Evolutionary conservation across 2,113 vertebrate species (phyloP).

Genomic region (Oryzias curvinotus): DNA sequence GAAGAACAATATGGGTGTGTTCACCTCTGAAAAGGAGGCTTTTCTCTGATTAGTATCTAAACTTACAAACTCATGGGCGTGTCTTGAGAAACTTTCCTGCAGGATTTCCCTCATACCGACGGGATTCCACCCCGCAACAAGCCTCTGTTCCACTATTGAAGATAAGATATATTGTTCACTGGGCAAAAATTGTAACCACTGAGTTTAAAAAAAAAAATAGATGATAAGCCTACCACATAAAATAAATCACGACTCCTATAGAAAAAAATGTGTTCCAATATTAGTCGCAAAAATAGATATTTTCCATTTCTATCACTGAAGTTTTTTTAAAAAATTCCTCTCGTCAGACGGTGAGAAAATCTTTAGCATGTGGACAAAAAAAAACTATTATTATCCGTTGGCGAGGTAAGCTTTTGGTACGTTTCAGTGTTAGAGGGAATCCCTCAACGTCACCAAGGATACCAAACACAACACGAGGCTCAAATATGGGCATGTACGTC

Average conservation of each 20-base stretch:
- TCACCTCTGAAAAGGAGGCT: conserved; percentile 27
- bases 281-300: conserved; percentile 36
- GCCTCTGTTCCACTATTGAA: background rate
- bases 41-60: conserved; percentile 26
- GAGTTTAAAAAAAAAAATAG: no score
- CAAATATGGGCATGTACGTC: conserved; percentile 97
- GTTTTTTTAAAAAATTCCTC: conserved; percentile 62
- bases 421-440: conserved; percentile 90
- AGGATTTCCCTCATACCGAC: conserved; percentile 59
- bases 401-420: conserved; percentile 69
- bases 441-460: conserved; percentile 98
- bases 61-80: conserved; percentile 56
- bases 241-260: no score
- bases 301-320: conserved; percentile 54
- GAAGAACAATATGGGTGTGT: conserved; percentile 17
- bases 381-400: conserved; percentile 84
- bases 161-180: no score
- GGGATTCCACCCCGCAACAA: conserved; percentile 43
- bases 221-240: no score
- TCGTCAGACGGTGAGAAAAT: conserved; percentile 75
- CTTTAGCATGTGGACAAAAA: conserved; percentile 60
- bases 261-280: conserved; percentile 19
- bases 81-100: conserved; percentile 67
- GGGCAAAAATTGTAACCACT: no score
- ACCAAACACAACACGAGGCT: conserved; percentile 92